Evolutionary conservation across 1,140 invertebrate species (phyloP).

Genomic region (Ganaspis sp.): DNA sequence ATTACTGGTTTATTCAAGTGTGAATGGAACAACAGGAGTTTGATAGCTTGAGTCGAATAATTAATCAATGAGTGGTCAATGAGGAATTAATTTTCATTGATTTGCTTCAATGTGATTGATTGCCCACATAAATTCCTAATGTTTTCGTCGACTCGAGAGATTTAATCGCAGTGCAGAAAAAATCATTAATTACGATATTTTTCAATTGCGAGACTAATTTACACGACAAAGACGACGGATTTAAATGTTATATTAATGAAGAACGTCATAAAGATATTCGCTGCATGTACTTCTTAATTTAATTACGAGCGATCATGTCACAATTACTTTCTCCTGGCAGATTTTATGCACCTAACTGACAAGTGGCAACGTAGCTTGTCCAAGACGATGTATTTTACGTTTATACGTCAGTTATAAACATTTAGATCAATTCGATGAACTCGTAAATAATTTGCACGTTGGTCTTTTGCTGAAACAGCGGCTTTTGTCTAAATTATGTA

Average conservation of each 20-base stretch:
- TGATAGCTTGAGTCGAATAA: background rate
- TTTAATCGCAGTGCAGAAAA: too few species aligned
- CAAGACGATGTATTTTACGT: background rate
- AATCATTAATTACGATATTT: too few species aligned
- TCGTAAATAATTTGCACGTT: background rate
- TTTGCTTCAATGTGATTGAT: background rate
- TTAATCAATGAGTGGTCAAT: slow-evolving; percentile 19
- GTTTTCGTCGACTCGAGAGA: background rate
- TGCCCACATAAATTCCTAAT: background rate
- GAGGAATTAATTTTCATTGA: slow-evolving; percentile 22
- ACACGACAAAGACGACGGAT: too few species aligned
- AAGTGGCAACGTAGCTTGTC: slow-evolving; percentile 5
- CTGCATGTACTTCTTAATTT: background rate
- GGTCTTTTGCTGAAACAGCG: slow-evolving; percentile 2
- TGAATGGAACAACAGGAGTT: background rate
- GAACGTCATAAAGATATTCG: background rate
- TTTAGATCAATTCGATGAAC: background rate
- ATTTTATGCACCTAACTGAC: background rate
- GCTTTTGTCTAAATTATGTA: background rate
- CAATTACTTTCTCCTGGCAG: slow-evolving; percentile 8
- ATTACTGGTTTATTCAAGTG: slow-evolving; percentile 3
- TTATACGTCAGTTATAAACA: background rate
- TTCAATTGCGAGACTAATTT: too few species aligned
- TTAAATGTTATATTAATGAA: too few species aligned
- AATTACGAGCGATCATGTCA: background rate